These are phyloP conservation scores for Rhea americana DNA, from an alignment of 2,113 vertebrate species.

Conservation along the genomic window DNA sequence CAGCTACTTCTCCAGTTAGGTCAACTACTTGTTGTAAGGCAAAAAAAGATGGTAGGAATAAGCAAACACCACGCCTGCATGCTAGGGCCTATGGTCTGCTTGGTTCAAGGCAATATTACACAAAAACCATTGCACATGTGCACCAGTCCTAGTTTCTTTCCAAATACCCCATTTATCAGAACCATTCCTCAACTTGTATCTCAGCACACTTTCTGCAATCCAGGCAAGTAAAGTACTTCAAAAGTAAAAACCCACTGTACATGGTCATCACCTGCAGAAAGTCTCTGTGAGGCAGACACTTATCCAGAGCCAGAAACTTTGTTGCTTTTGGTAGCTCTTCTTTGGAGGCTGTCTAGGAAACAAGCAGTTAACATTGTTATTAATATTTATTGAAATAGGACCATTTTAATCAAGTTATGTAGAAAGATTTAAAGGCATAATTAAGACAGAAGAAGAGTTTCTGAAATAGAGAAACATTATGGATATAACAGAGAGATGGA, in stretches of 20 bases:
- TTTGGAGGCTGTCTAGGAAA: slow-evolving; percentile 76
- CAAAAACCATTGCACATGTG: neutral
- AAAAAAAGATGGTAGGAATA: neutral
- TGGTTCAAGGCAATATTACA: neutral
- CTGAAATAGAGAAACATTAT: neutral
- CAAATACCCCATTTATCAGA: neutral
- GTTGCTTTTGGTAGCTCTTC: slow-evolving; percentile 85
- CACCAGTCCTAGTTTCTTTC: neutral
- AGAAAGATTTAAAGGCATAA: neutral
- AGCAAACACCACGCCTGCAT: neutral
- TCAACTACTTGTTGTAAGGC: neutral
- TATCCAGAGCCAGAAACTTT: slow-evolving; percentile 96
- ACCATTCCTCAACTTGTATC: neutral
- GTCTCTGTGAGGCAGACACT: slow-evolving; percentile 93
- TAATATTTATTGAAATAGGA: neutral
- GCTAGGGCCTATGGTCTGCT: neutral
- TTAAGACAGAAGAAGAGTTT: neutral
- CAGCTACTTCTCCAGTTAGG: neutral
- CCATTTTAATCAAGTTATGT: neutral
- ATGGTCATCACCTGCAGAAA: slow-evolving; percentile 89
- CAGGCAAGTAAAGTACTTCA: neutral
- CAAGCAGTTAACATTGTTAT: neutral
- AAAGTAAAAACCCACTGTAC: neutral
- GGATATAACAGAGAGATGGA: neutral
- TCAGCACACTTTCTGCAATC: neutral